Evolutionary conservation across 2,113 vertebrate species (phyloP).

Genomic region (Cryptotis parvus): DNA sequence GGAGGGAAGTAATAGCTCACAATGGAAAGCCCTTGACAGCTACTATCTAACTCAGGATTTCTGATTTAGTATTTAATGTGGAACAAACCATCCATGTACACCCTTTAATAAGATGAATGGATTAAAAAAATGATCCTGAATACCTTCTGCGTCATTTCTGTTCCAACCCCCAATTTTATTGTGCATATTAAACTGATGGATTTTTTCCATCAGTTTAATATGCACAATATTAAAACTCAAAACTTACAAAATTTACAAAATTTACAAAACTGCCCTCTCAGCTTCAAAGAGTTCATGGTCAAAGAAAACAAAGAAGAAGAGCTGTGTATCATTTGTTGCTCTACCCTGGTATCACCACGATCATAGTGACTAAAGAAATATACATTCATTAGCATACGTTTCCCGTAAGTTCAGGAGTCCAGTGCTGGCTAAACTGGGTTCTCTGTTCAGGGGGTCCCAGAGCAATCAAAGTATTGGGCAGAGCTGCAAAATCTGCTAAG

Average conservation of each 20-base stretch:
- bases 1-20: background rate
- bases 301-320: background rate
- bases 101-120: background rate
- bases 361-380: background rate
- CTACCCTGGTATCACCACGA: background rate
- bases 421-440: too few relatives aligned
- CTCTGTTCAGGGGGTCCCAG: background rate
- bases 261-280: background rate
- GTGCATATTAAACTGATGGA: background rate
- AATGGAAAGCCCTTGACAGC: background rate
- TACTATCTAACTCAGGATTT: background rate
- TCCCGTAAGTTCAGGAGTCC: background rate
- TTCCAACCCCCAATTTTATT: background rate
- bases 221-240: too few relatives aligned
- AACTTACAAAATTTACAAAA: too few relatives aligned
- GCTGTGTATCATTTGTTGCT: background rate
- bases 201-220: too few relatives aligned
- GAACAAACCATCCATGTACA: background rate
- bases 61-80: background rate
- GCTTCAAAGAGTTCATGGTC: background rate
- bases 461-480: too few relatives aligned
- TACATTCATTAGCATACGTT: background rate
- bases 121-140: background rate
- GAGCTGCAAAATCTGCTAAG: background rate
- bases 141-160: background rate